phyloP scores from a whole-genome alignment of 2,113 vertebrate species.

The Embiotoca jacksoni region DNA sequence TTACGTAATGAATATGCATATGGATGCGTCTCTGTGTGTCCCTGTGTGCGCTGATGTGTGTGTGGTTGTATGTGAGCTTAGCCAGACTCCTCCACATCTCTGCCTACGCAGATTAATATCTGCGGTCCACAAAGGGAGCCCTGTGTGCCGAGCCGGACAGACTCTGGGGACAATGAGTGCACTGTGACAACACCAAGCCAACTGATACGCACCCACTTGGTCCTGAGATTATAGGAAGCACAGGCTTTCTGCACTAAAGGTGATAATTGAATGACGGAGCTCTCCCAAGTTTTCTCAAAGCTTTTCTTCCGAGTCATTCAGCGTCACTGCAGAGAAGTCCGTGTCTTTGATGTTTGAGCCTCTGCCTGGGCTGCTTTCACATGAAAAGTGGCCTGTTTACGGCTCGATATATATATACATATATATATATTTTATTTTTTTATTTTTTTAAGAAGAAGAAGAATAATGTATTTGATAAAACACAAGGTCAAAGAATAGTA shows the following conservation, averaged over 20 bases:
- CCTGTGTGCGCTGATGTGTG: slow-evolving; percentile 66
- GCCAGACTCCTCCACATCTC: slow-evolving; percentile 76
- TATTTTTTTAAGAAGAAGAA: too few species aligned
- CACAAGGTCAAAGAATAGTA: slow-evolving; percentile 16
- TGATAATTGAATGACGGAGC: slow-evolving; percentile 55
- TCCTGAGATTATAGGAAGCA: slow-evolving; percentile 42
- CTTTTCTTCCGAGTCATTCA: slow-evolving; percentile 35
- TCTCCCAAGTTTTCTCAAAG: slow-evolving; percentile 34
- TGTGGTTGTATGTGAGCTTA: slow-evolving; percentile 74
- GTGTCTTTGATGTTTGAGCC: neutral
- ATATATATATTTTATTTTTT: too few species aligned
- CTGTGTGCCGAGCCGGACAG: slow-evolving; percentile 75
- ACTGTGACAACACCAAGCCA: slow-evolving; percentile 72
- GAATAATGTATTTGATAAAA: neutral
- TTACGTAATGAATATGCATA: slow-evolving; percentile 75
- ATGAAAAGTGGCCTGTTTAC: neutral
- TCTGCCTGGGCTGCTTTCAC: neutral
- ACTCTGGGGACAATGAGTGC: slow-evolving; percentile 74
- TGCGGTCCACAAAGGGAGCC: slow-evolving; percentile 74
- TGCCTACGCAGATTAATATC: slow-evolving; percentile 81
- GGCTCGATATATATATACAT: neutral
- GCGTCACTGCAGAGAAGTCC: neutral
- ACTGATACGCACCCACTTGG: slow-evolving; percentile 53
- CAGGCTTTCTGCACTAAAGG: slow-evolving; percentile 53
- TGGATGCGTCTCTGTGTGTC: slow-evolving; percentile 38